Conservation (phyloP, 1,140 invertebrate genomes). For the Scaptomyza hsui region DNA sequence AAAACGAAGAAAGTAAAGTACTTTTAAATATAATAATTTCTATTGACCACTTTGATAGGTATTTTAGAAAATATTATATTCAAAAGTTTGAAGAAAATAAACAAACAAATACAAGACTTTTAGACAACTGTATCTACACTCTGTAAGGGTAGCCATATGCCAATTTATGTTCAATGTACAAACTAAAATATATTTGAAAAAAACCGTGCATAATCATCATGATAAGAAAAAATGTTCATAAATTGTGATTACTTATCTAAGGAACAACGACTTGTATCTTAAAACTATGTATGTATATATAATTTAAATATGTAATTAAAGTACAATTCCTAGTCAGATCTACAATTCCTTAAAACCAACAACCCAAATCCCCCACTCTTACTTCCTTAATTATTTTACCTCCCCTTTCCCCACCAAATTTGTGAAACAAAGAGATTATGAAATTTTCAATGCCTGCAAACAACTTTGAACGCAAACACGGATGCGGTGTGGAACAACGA, state of each 20-base stretch:
- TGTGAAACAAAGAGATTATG: slow-evolving; percentile 59
- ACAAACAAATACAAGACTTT: neutral
- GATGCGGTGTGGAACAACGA: slow-evolving; percentile 7
- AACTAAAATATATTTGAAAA: neutral
- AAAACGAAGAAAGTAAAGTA: neutral
- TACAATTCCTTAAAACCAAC: slow-evolving; percentile 4
- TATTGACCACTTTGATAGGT: neutral
- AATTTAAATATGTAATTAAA: neutral
- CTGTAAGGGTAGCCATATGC: neutral
- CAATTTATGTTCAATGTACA: neutral
- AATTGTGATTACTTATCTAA: slow-evolving; percentile 4
- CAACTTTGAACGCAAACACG: neutral
- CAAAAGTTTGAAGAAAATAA: too few relatives aligned
- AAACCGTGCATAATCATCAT: neutral
- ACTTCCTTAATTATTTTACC: neutral
- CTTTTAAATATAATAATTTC: neutral
- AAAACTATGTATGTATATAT: neutral
- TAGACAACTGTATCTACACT: neutral
- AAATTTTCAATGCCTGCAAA: slow-evolving; percentile 52
- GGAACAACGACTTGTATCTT: neutral
- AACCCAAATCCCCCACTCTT: slow-evolving; percentile 3
- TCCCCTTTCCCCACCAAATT: slow-evolving; percentile 34
- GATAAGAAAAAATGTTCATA: neutral
- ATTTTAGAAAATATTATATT: too few relatives aligned
- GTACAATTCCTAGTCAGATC: neutral